Percentiles rank a stretch among this genome's conserved stretches.
Evolutionary conservation across 2,797 vertebrate species (phyloP).

Genomic region (Poecilia gillii): DNA sequence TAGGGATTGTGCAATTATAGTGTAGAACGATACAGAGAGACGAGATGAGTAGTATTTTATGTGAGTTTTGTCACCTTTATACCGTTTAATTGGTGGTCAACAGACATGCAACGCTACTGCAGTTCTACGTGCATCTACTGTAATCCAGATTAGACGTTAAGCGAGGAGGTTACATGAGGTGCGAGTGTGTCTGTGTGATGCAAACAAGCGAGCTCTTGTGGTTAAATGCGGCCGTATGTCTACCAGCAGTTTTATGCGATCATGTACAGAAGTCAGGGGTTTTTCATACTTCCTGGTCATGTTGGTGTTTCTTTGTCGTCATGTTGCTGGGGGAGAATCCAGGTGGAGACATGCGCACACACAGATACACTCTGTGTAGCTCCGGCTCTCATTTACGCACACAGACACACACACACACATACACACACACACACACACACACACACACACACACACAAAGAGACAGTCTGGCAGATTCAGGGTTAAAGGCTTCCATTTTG

Average conservation of each 20-base stretch:
- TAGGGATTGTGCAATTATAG: conserved; percentile 25
- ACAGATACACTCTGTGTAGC: conserved; percentile 42
- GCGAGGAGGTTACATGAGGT: conserved; percentile 18
- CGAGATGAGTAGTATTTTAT: not conserved
- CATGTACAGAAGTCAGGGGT: conserved; percentile 48
- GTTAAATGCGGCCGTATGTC: conserved; percentile 10
- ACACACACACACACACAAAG: conserved; percentile 33
- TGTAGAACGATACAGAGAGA: conserved; percentile 16
- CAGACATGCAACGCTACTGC: not conserved
- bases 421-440: conserved; percentile 38
- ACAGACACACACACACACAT: conserved; percentile 16
- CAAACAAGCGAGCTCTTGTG: not conserved
- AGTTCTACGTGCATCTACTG: not conserved
- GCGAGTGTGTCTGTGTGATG: not conserved
- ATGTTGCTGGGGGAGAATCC: conserved; percentile 77
- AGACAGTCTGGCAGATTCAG: conserved; percentile 78
- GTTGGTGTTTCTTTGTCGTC: conserved; percentile 64
- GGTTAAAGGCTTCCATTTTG: conserved; percentile 88
- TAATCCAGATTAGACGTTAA: conserved; percentile 15
- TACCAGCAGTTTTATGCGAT: conserved; percentile 57
- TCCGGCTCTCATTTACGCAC: conserved; percentile 21
- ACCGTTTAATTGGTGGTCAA: not conserved
- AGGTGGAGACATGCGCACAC: conserved; percentile 76
- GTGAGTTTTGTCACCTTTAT: not conserved
- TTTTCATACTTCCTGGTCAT: conserved; percentile 68